A percentile compares a stretch with the other conserved stretches of the same genome.
phyloP scores from a whole-genome alignment of 1,140 invertebrate genomes.

The Lineus longissimus region DNA sequence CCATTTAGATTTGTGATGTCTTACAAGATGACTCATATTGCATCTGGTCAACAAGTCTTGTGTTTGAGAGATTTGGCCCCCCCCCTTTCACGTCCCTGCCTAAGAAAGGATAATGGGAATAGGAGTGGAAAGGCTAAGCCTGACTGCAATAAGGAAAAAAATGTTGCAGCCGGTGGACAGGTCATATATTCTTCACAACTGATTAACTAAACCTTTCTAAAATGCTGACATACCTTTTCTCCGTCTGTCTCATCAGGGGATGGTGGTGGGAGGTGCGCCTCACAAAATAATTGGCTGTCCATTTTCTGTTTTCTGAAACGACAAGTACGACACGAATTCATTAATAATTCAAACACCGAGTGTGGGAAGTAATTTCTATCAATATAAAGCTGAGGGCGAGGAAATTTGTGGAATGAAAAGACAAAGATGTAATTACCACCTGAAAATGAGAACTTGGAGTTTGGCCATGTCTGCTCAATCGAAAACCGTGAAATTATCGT shows the following conservation, averaged over 20 bases:
- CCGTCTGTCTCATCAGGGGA: not conserved
- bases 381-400: too few relatives aligned
- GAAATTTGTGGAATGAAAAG: too few relatives aligned
- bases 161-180: not conserved
- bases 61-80: not conserved
- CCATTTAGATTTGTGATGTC: too few relatives aligned
- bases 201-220: too few relatives aligned
- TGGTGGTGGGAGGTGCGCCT: not conserved
- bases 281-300: not conserved
- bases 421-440: too few relatives aligned
- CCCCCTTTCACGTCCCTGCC: not conserved
- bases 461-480: too few relatives aligned
- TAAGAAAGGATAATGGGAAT: not conserved
- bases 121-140: not conserved
- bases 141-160: not conserved
- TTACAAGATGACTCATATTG: too few relatives aligned
- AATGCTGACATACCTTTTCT: not conserved
- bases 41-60: too few relatives aligned
- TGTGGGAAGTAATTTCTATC: too few relatives aligned
- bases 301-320: not conserved
- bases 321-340: not conserved
- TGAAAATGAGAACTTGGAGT: too few relatives aligned
- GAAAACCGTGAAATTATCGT: too few relatives aligned
- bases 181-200: not conserved
- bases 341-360: too few relatives aligned